Evolutionary conservation across 2,888 invertebrate species (phyloP), one percentile per base, ranked within the genome.

Genomic region (Cepaea hortensis): DNA sequence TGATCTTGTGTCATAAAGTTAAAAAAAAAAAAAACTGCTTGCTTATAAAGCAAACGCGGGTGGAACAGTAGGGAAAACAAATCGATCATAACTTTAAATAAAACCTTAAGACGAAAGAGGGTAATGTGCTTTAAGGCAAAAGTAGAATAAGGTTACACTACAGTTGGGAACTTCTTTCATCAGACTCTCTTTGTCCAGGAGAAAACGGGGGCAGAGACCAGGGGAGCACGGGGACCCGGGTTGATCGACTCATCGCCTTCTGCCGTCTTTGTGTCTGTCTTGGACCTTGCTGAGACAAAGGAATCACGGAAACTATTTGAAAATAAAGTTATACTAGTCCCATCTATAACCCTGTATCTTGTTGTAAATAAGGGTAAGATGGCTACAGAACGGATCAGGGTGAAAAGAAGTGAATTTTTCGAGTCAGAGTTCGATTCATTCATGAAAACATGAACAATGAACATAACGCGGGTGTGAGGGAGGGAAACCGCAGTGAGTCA

Each of bases 401-500:
- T 79, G 70, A 70, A 85, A 77, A 68, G 3, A 75, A 77, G 77
- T 70, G 48, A 65, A 35, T 65, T 82, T 81, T 76, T 77, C 48
- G 23, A 13, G 18, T 61, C 83, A 86, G 48, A 87, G 80, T 61
- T 62, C 82, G 62, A 15, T 87, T 89, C 87, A 88, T 89, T 89
- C 87, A 88, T 80, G 72, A 84, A 87, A 84, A 70, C 62, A 84
- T 81, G 65, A 82, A 85, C 87, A 85, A 87, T 83, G 88, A 73
- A 82, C 65, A 85, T 84, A 85, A 88, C 84, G 84, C 87, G 65
- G 50, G 50, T 50, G 35, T 50, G 72, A 77, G 62, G 80, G 76
- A 76, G 62, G 79, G 11, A 13, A 79, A 6, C 81, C 83, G 75
- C 55, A 88, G 77, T 90, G 90, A 91, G 87, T 90, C 90, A 91